Evolutionary conservation across 2,113 vertebrate genomes (phyloP).

Genomic region (Spermophilus dauricus): DNA sequence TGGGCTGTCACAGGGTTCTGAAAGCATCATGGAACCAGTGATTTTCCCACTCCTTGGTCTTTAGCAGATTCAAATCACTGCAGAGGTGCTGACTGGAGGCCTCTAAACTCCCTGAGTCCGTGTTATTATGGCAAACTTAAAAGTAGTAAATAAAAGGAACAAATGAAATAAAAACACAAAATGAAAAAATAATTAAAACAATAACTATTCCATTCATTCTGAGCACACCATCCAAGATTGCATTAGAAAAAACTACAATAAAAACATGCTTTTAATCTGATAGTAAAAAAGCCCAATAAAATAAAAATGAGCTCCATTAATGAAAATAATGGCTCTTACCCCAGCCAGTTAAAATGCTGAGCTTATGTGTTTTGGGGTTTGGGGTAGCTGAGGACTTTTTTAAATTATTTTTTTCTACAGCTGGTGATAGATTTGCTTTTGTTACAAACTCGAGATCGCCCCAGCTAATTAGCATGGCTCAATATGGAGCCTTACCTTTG

Average conservation of each 20-base stretch:
- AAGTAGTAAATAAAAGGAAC: slow-evolving; percentile 83
- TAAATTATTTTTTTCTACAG: not conserved
- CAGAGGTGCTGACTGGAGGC: not conserved
- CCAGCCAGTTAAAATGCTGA: slow-evolving; percentile 85
- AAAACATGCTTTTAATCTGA: slow-evolving; percentile 88
- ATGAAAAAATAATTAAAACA: slow-evolving; percentile 85
- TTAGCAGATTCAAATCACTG: not conserved
- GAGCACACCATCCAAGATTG: slow-evolving; percentile 84
- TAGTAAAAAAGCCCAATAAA: slow-evolving; percentile 86
- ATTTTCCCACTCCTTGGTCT: not conserved
- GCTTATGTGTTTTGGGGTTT: slow-evolving; percentile 84
- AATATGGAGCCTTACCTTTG: slow-evolving; percentile 66
- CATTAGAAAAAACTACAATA: slow-evolving; percentile 87
- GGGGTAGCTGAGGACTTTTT: slow-evolving; percentile 73
- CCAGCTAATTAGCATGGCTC: slow-evolving; percentile 75
- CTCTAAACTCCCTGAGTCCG: not conserved
- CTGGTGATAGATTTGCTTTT: slow-evolving; percentile 80
- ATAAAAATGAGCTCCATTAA: slow-evolving; percentile 89
- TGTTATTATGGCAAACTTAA: slow-evolving; percentile 65
- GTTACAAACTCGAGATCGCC: slow-evolving; percentile 69
- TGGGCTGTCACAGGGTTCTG: accelerated
- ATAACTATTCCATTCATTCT: slow-evolving; percentile 87
- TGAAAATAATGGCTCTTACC: slow-evolving; percentile 89
- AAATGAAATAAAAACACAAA: slow-evolving; percentile 84
- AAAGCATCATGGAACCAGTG: accelerated